Evolutionary conservation across 2,888 invertebrate genomes (phyloP).

Genomic region (Drosophila cognata): DNA sequence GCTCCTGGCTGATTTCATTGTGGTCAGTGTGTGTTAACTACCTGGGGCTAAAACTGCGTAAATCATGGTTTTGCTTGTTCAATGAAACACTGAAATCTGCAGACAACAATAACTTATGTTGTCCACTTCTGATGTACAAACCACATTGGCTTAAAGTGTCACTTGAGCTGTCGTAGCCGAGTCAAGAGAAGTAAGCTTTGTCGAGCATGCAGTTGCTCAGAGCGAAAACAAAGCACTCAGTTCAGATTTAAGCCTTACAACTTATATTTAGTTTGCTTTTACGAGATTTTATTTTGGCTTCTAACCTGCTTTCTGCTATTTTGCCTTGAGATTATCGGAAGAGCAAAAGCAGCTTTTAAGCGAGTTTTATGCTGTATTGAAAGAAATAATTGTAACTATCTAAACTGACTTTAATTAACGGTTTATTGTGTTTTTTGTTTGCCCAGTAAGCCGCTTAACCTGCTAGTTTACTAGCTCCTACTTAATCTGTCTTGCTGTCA

Average conservation of each 20-base stretch:
- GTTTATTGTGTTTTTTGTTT: not conserved
- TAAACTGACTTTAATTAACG: not conserved
- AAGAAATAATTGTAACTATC: not conserved
- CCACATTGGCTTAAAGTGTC: conserved; percentile 10
- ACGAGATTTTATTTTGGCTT: not conserved
- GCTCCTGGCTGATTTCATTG: conserved; percentile 50
- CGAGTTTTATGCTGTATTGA: not conserved
- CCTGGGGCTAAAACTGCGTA: conserved; percentile 1
- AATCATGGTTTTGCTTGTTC: not conserved
- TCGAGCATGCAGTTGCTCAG: not conserved
- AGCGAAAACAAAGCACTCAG: not conserved
- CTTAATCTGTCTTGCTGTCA: not conserved
- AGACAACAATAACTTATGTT: conserved; percentile 22
- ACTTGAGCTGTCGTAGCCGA: not conserved
- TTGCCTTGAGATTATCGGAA: not conserved
- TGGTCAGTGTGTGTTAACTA: conserved; percentile 38
- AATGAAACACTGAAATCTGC: conserved; percentile 3
- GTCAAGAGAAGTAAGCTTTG: not conserved
- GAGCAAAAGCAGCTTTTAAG: not conserved
- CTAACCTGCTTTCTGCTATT: not conserved
- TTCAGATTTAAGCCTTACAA: not conserved
- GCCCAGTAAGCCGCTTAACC: not conserved
- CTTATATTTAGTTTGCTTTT: not conserved
- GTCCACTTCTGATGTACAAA: not conserved
- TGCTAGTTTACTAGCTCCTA: not conserved